Percentiles rank a stretch among this genome's conserved stretches.
Conservation (phyloP, 2,888 invertebrate species). For the Coenonympha arcania region DNA sequence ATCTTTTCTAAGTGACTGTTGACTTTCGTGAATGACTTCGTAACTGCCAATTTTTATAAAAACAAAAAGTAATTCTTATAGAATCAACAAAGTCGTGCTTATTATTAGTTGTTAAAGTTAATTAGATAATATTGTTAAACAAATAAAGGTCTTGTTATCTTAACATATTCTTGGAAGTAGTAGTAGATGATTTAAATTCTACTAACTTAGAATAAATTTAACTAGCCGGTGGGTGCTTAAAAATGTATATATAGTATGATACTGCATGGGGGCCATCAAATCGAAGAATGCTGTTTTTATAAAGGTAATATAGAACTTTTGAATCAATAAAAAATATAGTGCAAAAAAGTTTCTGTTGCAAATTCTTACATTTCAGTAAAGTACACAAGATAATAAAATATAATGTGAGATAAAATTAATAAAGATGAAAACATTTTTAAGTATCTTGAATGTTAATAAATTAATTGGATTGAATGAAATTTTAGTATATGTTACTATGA, state of each 20-base stretch:
- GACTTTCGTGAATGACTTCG: slow-evolving; percentile 45
- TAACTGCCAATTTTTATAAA: slow-evolving; percentile 49
- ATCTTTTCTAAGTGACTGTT: slow-evolving; percentile 46
- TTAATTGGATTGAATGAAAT: too few species aligned
- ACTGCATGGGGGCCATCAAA: slow-evolving; percentile 69
- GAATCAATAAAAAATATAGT: too few species aligned
- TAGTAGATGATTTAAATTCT: slow-evolving; percentile 12
- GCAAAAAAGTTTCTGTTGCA: too few species aligned
- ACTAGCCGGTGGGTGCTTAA: slow-evolving; percentile 21
- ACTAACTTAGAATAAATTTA: slow-evolving; percentile 11
- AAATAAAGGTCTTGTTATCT: slow-evolving; percentile 26
- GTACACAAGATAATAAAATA: not conserved
- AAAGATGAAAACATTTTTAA: too few species aligned
- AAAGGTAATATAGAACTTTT: slow-evolving; percentile 51
- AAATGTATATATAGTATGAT: slow-evolving; percentile 36
- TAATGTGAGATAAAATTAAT: too few species aligned
- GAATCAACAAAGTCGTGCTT: slow-evolving; percentile 33
- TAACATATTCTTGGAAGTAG: slow-evolving; percentile 34
- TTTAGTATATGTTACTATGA: too few species aligned
- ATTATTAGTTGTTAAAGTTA: slow-evolving; percentile 30
- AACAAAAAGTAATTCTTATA: slow-evolving; percentile 42
- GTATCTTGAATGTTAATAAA: too few species aligned
- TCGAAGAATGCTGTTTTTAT: slow-evolving; percentile 57
- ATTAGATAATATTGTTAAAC: slow-evolving; percentile 2
- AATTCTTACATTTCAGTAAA: not conserved